Base-by-base conservation (phyloP, 2,113 vertebrate genomes). In the Cyanoderma ruficeps region DNA sequence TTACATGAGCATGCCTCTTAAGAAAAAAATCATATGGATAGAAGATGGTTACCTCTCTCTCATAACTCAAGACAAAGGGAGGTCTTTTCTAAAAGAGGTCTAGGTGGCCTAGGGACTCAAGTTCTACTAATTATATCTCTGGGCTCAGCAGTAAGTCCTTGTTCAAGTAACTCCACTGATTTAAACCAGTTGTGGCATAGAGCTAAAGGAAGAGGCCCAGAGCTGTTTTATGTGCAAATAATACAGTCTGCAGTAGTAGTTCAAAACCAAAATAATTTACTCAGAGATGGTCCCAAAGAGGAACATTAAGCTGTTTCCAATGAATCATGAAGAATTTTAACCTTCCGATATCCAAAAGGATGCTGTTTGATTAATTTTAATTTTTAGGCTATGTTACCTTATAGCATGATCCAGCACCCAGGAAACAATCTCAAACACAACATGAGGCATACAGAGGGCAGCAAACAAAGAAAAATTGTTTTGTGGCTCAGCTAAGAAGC, bases 391-490 rank as follows among this genome's bases (percentile, higher is more conserved):
- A 5, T 33, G 13, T 44, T 86, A 39, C 15, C 53, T 47, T 20
- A 5, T 37, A 55, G 30, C 25, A 46, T n/a, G 10, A 83, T n/a
- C 65, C 15, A 63, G 17, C 4, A 3, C 21, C 37, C 28, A 30
- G 16, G 47, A n/a, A 67, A 72, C 8, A 25, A 15, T 23, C 53
- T 30, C 46, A 77, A 85, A 50, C 10, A 13, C 12, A 5, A 15
- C 23, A 31, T 4, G 4, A 0, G 0, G 27, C n/a, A 33, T 0
- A 1, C 50, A 55, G 50, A 46, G 16, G 4, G 28, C 10, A 67
- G 76, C 27, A 93, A 83, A 69, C 12, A 88, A 74, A 52, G 19
- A 44, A 83, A 86, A 76, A 37, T 6, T 35, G 6, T n/a, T 74
- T 75, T 24, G 24, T 27, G 56, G 21, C 13, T 82, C 49, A 44